Percentiles rank a stretch among this genome's conserved stretches.
phyloP scores from a whole-genome alignment of 2,113 vertebrate genomes.

The Oreamnos americanus region DNA sequence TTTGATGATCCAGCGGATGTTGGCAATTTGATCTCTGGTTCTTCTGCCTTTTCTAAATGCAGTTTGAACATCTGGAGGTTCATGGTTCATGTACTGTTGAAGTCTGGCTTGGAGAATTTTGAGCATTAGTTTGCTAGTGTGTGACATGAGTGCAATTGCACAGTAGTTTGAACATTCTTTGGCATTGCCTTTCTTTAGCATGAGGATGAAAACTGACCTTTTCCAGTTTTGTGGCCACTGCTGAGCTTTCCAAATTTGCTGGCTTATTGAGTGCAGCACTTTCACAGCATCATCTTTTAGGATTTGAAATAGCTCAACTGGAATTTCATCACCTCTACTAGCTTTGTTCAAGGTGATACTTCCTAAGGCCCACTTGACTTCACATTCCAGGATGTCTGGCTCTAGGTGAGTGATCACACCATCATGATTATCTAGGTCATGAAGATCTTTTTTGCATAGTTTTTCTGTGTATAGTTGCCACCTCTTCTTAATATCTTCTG shows the following conservation, averaged over 20 bases:
- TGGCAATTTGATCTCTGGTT: background rate
- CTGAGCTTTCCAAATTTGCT: background rate
- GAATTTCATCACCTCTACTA: background rate
- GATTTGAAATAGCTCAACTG: background rate
- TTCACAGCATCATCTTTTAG: background rate
- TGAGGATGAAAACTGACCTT: background rate
- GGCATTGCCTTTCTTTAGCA: background rate
- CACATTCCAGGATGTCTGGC: background rate
- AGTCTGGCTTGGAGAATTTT: background rate
- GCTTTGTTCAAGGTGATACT: background rate
- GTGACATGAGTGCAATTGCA: fast-evolving
- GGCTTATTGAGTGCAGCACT: background rate
- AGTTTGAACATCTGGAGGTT: background rate
- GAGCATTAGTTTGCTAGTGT: background rate
- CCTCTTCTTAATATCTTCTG: background rate
- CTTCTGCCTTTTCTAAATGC: background rate
- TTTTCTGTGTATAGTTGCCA: background rate
- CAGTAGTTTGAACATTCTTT: background rate
- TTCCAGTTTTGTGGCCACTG: background rate
- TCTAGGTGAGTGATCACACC: background rate
- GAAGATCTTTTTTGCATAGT: background rate
- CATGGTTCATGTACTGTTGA: background rate
- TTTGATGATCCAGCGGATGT: fast-evolving
- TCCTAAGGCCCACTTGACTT: background rate
- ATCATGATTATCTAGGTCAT: background rate